Base-by-base conservation (phyloP, 2,888 invertebrate genomes). In the Microdon myrmicae region DNA sequence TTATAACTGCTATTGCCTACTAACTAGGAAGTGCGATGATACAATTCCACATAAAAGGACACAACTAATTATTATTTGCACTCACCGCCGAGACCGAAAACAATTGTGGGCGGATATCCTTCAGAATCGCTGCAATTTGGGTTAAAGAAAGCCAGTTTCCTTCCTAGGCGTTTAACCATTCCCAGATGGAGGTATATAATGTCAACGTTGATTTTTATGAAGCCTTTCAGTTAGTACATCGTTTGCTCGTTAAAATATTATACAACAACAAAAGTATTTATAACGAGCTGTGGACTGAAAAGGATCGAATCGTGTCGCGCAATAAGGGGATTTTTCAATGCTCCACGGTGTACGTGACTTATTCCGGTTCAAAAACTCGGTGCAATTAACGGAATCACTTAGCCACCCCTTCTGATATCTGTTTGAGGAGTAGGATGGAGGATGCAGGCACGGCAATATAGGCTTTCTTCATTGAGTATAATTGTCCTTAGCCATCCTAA, bases 61-160 rank as follows among this genome's bases (percentile, higher is more conserved):
- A 51, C 39, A 39, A 45, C 58, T 59, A 59, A 59, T 59, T 58
- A 59, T 51, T 59, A 58, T 51, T 59, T 59, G n/a, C n/a, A n/a
- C n/a, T n/a, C n/a, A n/a, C n/a, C n/a, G n/a, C n/a, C n/a, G 34
- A 45, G 17, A 28, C 28, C 28, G 25, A 51, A 51, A 38, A 45
- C 19, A 49, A 43, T 26, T 12, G 19, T 25, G 16, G 8, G 20
- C 48, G 23, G 26, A 20, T 35, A 41, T 29, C 16, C 35, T 2
- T n/a, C 29, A 9, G 12, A 29, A 37, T 32, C 56, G 31, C 32
- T 14, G 31, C 10, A 16, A 16, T 29, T 29, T 17, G 23, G 34
- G n/a, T 48, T 23, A 2, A 38, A 31, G 16, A 17, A 12, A 25
- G 7, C 7, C 16, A 4, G 16, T 10, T 35, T 8, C 1, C 2